Base-by-base conservation (phyloP, 2,888 invertebrate genomes). In the Apodemia duryi region DNA sequence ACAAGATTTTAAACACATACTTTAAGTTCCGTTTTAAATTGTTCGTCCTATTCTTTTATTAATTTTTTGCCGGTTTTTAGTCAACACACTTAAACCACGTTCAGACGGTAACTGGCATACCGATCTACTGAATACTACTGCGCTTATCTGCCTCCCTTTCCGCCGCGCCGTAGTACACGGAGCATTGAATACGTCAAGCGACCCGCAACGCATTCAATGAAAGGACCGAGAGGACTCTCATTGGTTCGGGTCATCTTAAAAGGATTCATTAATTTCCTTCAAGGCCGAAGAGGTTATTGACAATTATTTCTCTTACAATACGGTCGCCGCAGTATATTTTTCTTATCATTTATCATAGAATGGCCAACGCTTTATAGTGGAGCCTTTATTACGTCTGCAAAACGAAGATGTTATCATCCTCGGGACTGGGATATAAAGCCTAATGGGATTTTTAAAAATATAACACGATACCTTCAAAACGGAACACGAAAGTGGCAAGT, bases 171-270 rank as follows among this genome's bases (percentile, higher is more conserved):
- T 79, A 75, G 73, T 73, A 74, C 78, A 81, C 86, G 84, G 85
- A 86, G 82, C 81, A 77, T 79, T 35, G 81, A 82, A 82, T 82
- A 87, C 87, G 86, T 88, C 88, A 88, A 79, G 81, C 74, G 78
- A 79, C 80, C 81, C 76, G 80, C 70, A 68, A 62, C 67, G 63
- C 68, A 70, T 86, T 89, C 86, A 89, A 88, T 88, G 88, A 83
- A 86, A 78, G 67, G 68, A 65, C 74, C 65, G 66, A 65, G 66
- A 69, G 70, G 66, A 66, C 63, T 63, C 51, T 61, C 60, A 63
- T 66, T 60, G 67, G 66, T 54, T 52, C 62, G n/a, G 29, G 21
- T n/a, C 32, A 64, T 61, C 52, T 62, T 64, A 46, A 60, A 60
- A 52, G 52, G 54, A 64, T 65, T 65, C 61, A 51, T 61, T 61